phyloP scores from a whole-genome alignment of 2,797 vertebrate genomes.

The Lagocephalus sceleratus region DNA sequence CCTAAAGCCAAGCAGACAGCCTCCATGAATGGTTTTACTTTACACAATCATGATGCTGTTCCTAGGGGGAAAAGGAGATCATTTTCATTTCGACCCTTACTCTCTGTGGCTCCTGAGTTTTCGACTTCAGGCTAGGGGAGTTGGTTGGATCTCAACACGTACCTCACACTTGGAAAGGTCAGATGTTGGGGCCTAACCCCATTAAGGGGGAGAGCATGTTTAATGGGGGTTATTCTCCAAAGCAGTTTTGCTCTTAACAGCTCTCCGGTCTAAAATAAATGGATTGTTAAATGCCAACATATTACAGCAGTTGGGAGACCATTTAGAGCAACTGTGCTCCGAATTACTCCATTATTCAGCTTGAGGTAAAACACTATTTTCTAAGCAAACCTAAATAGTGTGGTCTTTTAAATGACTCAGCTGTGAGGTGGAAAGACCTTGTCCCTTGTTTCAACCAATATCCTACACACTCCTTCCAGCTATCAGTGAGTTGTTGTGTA shows the following conservation, averaged over 20 bases:
- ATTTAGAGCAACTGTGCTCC: conserved; percentile 56
- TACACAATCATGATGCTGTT: conserved; percentile 69
- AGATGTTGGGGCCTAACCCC: conserved; percentile 48
- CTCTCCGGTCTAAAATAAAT: conserved; percentile 56
- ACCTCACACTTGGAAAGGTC: conserved; percentile 64
- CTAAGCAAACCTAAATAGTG: conserved; percentile 69
- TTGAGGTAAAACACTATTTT: conserved; percentile 63
- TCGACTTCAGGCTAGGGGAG: conserved; percentile 66
- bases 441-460: conserved; percentile 56
- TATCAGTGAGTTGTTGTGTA: conserved; percentile 56
- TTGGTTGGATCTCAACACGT: conserved; percentile 60
- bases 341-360: conserved; percentile 22
- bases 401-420: conserved; percentile 72
- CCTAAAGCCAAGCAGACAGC: conserved; percentile 63
- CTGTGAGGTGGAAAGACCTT: conserved; percentile 71
- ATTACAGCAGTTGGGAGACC: conserved; percentile 64
- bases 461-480: conserved; percentile 50
- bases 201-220: conserved; percentile 41
- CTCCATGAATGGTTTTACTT: conserved; percentile 70
- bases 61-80: conserved; percentile 65
- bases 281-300: conserved; percentile 75
- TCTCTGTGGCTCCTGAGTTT: conserved; percentile 65
- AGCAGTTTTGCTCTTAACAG: conserved; percentile 51
- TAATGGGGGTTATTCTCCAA: conserved; percentile 27
- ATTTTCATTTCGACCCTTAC: conserved; percentile 71